Evolutionary conservation across 2,888 invertebrate species (phyloP), one percentile per base, ranked within the genome.

Genomic region (Dascillus cervinus): DNA sequence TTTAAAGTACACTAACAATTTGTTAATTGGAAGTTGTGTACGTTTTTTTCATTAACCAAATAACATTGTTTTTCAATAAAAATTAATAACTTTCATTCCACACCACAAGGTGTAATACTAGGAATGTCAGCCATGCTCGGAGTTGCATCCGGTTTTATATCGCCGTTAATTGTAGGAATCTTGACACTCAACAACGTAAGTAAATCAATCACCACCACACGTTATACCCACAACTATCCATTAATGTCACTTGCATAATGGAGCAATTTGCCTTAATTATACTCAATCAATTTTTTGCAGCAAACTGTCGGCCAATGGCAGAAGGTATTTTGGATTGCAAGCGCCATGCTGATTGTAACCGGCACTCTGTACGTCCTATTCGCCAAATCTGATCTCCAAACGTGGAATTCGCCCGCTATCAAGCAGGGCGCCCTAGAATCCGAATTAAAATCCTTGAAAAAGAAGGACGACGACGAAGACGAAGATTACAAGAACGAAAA

Each of bases 101-200:
- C 4, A 17, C 8, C 8, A 17, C 55, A 62, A 55, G 75, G 73
- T 40, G 65, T 80, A 13, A 62, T 74, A 2, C 62, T 79, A 26
- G 79, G 79, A 0, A 65, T 79, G n/a, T 68, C 69, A 24, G 76
- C 77, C 30, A 67, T 74, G 51, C 60, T 77, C 19, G 68, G 71
- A 0, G 69, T 71, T 13, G 55, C 70, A 23, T 69, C 74, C 1
- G 79, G 79, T 20, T 77, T 78, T 38, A 60, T 79, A 25, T 77
- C 77, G 2, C 77, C 80, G 1, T 58, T 66, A 1, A 64, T 79
- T 9, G 78, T 79, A 13, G 78, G 78, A 11, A 53, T 67, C 28
- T 54, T 79, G 3, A 80, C 79, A 0, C 67, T 70, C 29, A 66
- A 72, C 44, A 77, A 79, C 55, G 79, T 79, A 58, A 71, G 72